Percentiles rank a stretch among this genome's conserved stretches.
Evolutionary conservation across 2,797 vertebrate genomes (phyloP).

Genomic region (Pipistrellus pygmaeus): DNA sequence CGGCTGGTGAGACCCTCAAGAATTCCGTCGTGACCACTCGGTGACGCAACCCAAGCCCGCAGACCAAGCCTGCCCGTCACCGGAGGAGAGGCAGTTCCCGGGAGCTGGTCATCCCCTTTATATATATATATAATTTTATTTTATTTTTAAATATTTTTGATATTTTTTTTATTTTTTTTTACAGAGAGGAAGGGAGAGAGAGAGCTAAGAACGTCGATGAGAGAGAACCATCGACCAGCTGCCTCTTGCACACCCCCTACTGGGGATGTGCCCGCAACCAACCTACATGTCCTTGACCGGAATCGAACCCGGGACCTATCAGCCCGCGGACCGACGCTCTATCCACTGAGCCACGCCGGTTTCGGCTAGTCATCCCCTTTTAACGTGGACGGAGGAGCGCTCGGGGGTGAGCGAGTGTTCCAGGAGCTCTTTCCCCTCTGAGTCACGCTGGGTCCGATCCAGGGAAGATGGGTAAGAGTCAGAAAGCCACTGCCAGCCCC

Average conservation of each 20-base stretch:
- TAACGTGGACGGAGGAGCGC: conserved; percentile 35
- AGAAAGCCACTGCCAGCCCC: neutral
- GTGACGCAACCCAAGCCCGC: neutral
- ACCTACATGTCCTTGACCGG: too few species aligned
- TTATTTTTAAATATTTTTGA: too few species aligned
- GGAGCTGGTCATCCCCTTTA: conserved; percentile 40
- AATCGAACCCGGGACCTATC: too few species aligned
- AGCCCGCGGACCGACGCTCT: too few species aligned
- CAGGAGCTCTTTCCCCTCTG: conserved; percentile 48
- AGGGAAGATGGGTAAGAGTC: conserved; percentile 62
- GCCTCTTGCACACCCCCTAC: too few species aligned
- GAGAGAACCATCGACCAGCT: too few species aligned
- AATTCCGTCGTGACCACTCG: neutral
- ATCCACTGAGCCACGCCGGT: too few species aligned
- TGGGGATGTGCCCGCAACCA: too few species aligned
- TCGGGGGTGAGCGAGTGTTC: conserved; percentile 43
- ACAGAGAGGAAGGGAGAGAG: too few species aligned
- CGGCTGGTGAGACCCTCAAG: neutral
- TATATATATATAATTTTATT: too few species aligned
- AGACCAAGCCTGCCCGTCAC: neutral
- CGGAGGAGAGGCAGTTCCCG: conserved; percentile 40
- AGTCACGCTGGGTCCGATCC: conserved; percentile 47
- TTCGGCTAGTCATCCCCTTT: neutral
- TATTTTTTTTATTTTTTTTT: too few species aligned
- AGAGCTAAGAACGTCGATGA: too few species aligned